Base-by-base conservation (phyloP, 35 echinoderm and acorn worm genomes). In the Lytechinus variegatus region DNA sequence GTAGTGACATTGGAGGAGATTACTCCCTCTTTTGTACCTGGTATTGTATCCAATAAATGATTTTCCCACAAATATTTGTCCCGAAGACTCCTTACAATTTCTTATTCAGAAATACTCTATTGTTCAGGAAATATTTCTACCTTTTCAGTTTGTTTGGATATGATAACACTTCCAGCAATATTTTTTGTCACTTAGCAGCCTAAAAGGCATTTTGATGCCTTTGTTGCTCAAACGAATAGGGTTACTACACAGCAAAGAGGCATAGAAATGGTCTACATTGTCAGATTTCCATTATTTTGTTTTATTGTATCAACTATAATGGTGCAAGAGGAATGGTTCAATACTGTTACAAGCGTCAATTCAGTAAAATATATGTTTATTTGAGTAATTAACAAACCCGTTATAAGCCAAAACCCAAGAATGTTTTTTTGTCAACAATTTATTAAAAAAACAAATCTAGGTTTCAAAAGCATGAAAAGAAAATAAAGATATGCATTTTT, bases 31-130 rank as follows among this genome's bases (percentile, higher is more conserved):
- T 79, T 79, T 79, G 66, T 79, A 24, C 6, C 19, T 79, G n/a
- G 66, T 24, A 79, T 79, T 79, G 66, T 79, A 79, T 24, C n/a
- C 66, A 5, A 79, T 79, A 79, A 79, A 79, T 79, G 21, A 1
- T 79, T 79, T 79, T 79, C 8, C 66, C 66, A 79, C 66, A 79
- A 79, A 79, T 79, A 79, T 79, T 79, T 79, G 66, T 79, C 66
- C 66, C 66, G 7, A 79, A 27, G 66, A 19, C 21, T 24, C n/a
- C 16, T 16, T 7, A 79, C 66, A 79, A 79, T 79, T 8, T 19
- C 66, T 79, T 7, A 24, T 79, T 79, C 4, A 79, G 66, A 79
- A 79, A 79, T 24, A 24, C 66, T 21, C n/a, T 8, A 79, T 79
- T 79, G 4, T 79, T n/a, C n/a, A 24, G 66, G 66, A 79, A 3